Conservation (phyloP, 2,797 vertebrate species). For the Protosalanx chinensis region DNA sequence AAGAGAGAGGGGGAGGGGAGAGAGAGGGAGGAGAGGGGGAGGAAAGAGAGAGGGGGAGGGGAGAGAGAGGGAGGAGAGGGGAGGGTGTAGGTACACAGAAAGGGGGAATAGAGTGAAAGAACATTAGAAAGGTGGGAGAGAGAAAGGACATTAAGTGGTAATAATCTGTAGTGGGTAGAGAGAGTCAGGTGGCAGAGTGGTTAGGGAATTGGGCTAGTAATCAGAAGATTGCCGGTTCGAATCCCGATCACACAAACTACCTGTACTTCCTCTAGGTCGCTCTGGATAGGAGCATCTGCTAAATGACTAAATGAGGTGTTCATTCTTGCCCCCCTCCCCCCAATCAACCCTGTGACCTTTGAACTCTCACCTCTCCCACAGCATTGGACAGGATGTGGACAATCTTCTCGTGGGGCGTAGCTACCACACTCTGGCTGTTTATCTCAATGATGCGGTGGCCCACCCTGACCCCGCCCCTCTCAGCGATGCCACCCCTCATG, state of each 20-base stretch:
- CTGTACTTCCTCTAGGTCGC: too few species aligned
- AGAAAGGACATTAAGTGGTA: not conserved
- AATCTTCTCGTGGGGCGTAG: slow-evolving; percentile 94
- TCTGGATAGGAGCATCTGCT: too few species aligned
- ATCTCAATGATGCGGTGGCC: slow-evolving; percentile 98
- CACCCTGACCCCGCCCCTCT: slow-evolving; percentile 93
- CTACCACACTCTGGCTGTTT: slow-evolving; percentile 94
- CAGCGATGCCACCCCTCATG: slow-evolving; percentile 96
- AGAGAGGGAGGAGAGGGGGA: slow-evolving; percentile 27
- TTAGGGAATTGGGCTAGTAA: too few species aligned
- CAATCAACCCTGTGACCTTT: not conserved
- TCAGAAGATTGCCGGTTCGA: too few species aligned
- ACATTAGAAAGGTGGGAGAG: slow-evolving; percentile 31
- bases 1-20: slow-evolving; percentile 25
- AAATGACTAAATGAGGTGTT: too few species aligned
- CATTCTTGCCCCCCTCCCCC: too few species aligned
- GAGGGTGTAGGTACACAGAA: not conserved
- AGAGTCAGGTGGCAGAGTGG: not conserved
- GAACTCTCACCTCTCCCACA: slow-evolving; percentile 85
- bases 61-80: slow-evolving; percentile 21
- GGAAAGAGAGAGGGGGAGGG: slow-evolving; percentile 8
- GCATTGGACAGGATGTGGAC: slow-evolving; percentile 95
- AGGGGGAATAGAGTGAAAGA: not conserved
- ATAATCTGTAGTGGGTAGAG: not conserved
- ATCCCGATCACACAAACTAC: too few species aligned